Conservation (phyloP, 1,140 invertebrate genomes). For the Rhysida immarginata region DNA sequence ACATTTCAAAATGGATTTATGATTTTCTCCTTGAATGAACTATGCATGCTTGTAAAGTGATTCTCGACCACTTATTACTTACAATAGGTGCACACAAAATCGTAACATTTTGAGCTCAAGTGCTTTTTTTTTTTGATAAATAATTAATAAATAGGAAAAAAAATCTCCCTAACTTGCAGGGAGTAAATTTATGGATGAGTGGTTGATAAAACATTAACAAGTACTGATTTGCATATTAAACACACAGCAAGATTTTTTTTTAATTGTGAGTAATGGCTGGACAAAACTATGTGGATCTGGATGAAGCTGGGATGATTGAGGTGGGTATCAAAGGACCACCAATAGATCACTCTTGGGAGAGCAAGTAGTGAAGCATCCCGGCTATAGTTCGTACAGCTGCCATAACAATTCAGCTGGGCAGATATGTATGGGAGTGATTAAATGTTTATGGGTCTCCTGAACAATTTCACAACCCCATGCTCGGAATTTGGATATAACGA, state of each 20-base stretch:
- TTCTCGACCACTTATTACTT: background rate
- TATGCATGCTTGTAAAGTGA: no score
- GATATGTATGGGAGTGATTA: constrained; percentile 1
- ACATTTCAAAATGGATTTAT: no score
- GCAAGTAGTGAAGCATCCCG: background rate
- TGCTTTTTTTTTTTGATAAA: background rate
- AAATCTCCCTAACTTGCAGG: background rate
- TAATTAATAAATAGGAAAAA: constrained; percentile 5
- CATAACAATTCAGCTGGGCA: background rate
- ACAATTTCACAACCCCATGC: constrained; percentile 3
- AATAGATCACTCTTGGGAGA: background rate
- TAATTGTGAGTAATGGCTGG: background rate
- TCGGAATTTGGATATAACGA: constrained; percentile 62
- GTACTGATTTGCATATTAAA: constrained; percentile 4
- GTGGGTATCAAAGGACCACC: background rate
- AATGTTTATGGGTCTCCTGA: background rate
- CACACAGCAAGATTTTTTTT: background rate
- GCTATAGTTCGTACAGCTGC: background rate
- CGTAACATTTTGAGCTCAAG: background rate
- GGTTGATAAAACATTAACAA: constrained; percentile 1
- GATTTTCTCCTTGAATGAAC: no score
- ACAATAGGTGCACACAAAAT: background rate
- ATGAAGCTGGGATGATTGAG: background rate
- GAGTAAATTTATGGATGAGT: no score
- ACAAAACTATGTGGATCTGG: background rate